Conservation (phyloP, 2,888 invertebrate species). For the Portevinia maculata region DNA sequence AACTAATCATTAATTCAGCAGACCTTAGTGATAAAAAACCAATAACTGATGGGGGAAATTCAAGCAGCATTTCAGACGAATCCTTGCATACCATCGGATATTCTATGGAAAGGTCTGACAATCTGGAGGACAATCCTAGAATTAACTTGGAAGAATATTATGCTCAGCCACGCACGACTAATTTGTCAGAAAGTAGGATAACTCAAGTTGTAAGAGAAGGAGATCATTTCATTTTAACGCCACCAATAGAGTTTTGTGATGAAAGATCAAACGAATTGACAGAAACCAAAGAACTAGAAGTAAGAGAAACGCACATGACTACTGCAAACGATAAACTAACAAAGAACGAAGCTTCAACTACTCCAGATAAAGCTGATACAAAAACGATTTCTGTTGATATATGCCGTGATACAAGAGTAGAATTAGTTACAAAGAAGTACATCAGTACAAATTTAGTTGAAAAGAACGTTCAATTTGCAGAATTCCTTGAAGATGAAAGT, state of each 20-base stretch:
- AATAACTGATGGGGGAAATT: constrained; percentile 1
- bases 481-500: background rate
- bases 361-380: constrained; percentile 8
- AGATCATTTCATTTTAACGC: constrained; percentile 42
- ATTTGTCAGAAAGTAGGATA: background rate
- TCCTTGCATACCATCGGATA: constrained; percentile 49
- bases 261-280: background rate
- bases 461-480: background rate
- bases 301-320: constrained; percentile 34
- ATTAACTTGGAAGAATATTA: background rate
- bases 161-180: background rate
- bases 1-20: background rate
- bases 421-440: background rate
- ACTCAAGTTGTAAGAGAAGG: background rate
- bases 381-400: constrained; percentile 26
- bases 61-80: constrained; percentile 52
- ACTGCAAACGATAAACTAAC: background rate
- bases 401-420: background rate
- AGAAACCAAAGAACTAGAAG: background rate
- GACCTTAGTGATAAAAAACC: background rate
- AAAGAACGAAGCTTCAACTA: background rate
- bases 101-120: constrained; percentile 34
- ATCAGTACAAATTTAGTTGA: background rate
- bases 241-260: constrained; percentile 55
- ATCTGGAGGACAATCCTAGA: constrained; percentile 9